Percentiles rank a stretch among this genome's conserved stretches.
phyloP scores from a whole-genome alignment of 2,888 invertebrate genomes.

The Octonoba sinensis region DNA sequence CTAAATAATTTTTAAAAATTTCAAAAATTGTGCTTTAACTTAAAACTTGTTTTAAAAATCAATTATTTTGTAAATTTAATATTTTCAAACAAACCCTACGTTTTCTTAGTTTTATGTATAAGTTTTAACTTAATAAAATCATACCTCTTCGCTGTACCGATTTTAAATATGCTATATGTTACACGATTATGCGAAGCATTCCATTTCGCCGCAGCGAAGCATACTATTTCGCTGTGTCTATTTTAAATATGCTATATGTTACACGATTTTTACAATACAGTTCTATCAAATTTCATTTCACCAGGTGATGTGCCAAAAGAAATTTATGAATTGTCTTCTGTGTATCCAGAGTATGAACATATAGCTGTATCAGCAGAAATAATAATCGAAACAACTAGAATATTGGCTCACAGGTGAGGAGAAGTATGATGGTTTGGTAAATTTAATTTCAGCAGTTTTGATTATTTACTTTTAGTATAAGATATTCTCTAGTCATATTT shows the following conservation, averaged over 20 bases:
- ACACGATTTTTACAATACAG: too few relatives aligned
- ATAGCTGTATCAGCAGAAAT: slow-evolving; percentile 65
- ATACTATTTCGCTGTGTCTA: background rate
- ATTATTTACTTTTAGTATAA: background rate
- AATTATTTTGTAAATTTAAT: too few relatives aligned
- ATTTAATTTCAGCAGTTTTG: background rate
- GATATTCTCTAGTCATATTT: background rate
- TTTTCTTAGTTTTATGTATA: too few relatives aligned
- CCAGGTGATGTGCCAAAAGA: slow-evolving; percentile 64
- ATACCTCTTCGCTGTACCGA: background rate
- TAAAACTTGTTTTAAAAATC: too few relatives aligned
- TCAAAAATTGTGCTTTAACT: too few relatives aligned
- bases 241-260: too few relatives aligned
- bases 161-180: too few relatives aligned
- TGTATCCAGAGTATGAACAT: slow-evolving; percentile 64
- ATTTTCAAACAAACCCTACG: too few relatives aligned
- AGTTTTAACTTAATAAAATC: background rate
- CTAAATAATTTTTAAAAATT: too few relatives aligned
- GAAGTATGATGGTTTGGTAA: too few relatives aligned
- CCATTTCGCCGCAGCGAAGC: too few relatives aligned
- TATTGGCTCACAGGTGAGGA: slow-evolving; percentile 85
- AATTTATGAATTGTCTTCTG: slow-evolving; percentile 65
- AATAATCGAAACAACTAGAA: slow-evolving; percentile 86
- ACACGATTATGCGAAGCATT: too few relatives aligned
- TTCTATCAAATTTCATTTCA: background rate